Base-by-base conservation (phyloP, 2,888 invertebrate species). In the Gymnosoma rotundatum region DNA sequence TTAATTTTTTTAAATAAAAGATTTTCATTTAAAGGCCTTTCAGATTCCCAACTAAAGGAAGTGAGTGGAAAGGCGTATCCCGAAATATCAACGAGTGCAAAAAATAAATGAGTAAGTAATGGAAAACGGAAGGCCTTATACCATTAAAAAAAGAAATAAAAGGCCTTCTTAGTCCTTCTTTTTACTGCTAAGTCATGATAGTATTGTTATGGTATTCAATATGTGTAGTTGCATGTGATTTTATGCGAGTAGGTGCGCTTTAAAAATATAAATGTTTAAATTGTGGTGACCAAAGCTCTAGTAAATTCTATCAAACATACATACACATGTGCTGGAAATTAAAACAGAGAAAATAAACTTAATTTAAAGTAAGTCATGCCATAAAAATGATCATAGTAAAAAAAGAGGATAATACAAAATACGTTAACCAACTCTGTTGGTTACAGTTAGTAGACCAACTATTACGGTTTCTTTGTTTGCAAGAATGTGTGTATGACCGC, bases 351-450 rank as follows among this genome's bases (percentile, higher is more conserved):
- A 72, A 42, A 0, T 14, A 45, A 48, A 64, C n/a, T 58, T 32
- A 58, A 14, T 82, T 72, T 56, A 58, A 78, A 52, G 58, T 32
- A 52, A 66, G 58, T 78, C 78, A 60, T 70, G 70, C 58, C 8
- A 63, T 70, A 78, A 72, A 78, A 83, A 66, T 70, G 61, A 69
- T 69, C 52, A 60, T 20, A 54, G 20, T 12, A 67, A 52, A 66
- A 50, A 42, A 45, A 56, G 25, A 50, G 32, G 18, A 56, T 48
- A 69, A 58, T 58, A 50, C 42, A 52, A 72, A 21, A 58, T 61
- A 69, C 32, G n/a, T 63, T 78, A 45, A 63, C 54, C 25, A 12
- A 69, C 20, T 42, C 61, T 32, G n/a, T n/a, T n/a, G n/a, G n/a
- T n/a, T n/a, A 38, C 18, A 67, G 50, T 48, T 76, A 14, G 9